phyloP scores from a whole-genome alignment of 2,888 invertebrate genomes.

The Caenorhabditis sulstoni region DNA sequence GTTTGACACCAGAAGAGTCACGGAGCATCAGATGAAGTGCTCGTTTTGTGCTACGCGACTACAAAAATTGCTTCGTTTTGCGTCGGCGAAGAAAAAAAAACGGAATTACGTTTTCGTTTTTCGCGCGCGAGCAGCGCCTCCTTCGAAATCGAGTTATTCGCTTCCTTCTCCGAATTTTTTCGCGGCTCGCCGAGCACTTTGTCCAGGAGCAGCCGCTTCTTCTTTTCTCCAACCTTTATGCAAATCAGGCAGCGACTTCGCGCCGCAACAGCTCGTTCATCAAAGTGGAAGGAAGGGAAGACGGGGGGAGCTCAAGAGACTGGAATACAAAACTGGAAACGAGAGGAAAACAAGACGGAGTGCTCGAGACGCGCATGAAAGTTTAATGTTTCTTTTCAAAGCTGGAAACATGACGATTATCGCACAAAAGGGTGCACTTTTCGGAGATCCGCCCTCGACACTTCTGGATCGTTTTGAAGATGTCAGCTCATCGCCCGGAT shows the following conservation, averaged over 20 bases:
- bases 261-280: background rate
- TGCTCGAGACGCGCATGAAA: constrained; percentile 42
- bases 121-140: constrained; percentile 29
- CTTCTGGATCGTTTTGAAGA: too few relatives aligned
- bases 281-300: constrained; percentile 15
- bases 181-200: constrained; percentile 54
- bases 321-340: background rate
- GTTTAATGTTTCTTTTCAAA: constrained; percentile 40
- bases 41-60: background rate
- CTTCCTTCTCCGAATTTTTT: constrained; percentile 39
- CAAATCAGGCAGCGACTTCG: constrained; percentile 28
- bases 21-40: constrained; percentile 42
- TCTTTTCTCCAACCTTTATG: constrained; percentile 45
- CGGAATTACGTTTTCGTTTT: constrained; percentile 57
- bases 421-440: too few relatives aligned
- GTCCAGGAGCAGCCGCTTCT: constrained; percentile 17
- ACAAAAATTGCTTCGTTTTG: constrained; percentile 39
- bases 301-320: too few relatives aligned
- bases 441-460: too few relatives aligned
- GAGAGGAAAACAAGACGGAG: constrained; percentile 1
- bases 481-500: too few relatives aligned
- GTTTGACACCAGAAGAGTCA: constrained; percentile 41
- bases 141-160: constrained; percentile 53
- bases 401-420: background rate
- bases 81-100: constrained; percentile 36